Evolutionary conservation across 1,140 invertebrate species (phyloP).

Genomic region (Meloidogyne exigua): DNA sequence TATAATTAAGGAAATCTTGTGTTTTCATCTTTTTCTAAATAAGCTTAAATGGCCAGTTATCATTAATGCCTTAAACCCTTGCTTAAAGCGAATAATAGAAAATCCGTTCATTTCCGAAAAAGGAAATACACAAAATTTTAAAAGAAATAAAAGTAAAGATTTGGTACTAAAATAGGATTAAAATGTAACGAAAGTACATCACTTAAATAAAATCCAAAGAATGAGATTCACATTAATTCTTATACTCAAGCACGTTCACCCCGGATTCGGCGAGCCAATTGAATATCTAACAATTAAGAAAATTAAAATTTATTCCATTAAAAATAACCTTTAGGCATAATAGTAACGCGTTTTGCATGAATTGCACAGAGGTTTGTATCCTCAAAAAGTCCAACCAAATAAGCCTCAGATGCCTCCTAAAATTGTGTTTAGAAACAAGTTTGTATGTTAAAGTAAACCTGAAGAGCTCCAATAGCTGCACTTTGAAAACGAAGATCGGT

Average conservation of each 20-base stretch:
- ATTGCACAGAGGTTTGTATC: conserved; percentile 90
- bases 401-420: conserved; percentile 81
- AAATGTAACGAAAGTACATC: background rate
- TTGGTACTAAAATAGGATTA: too few relatives aligned
- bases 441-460: conserved; percentile 61
- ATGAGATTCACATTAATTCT: background rate
- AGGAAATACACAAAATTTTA: too few relatives aligned
- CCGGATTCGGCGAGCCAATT: conserved; percentile 26
- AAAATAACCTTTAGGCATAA: conserved; percentile 77
- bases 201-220: too few relatives aligned
- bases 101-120: too few relatives aligned
- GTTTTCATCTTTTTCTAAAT: background rate
- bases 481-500: conserved; percentile 78
- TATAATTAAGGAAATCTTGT: background rate
- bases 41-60: too few relatives aligned
- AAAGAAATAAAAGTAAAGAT: too few relatives aligned
- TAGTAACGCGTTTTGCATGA: conserved; percentile 88
- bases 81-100: too few relatives aligned
- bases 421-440: background rate
- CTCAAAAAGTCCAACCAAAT: conserved; percentile 82
- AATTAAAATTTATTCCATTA: background rate
- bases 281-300: conserved; percentile 6
- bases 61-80: background rate
- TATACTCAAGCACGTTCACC: conserved; percentile 22
- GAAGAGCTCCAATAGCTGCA: conserved; percentile 68